Percentiles rank a stretch among this genome's conserved stretches.
Evolutionary conservation across 2,888 invertebrate genomes (phyloP).

Genomic region (Tachina grossa): DNA sequence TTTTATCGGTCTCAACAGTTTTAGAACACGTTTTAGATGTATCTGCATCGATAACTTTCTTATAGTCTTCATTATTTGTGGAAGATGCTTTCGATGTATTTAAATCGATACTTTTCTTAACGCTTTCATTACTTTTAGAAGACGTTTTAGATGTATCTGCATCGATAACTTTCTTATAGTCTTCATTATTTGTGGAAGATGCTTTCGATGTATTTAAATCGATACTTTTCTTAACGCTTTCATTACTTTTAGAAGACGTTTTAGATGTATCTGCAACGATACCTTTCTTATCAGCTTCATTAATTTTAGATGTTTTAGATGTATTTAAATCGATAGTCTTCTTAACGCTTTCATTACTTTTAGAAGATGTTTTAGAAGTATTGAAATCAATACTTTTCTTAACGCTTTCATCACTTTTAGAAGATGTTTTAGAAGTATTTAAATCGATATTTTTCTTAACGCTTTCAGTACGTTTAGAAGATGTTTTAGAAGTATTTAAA

Average conservation of each 20-base stretch:
- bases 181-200: neutral
- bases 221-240: neutral
- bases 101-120: neutral
- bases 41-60: too few species aligned
- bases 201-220: neutral
- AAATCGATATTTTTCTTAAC: neutral
- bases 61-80: too few species aligned
- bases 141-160: neutral
- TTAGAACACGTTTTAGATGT: too few species aligned
- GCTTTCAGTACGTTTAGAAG: neutral
- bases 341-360: neutral
- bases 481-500: neutral
- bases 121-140: neutral
- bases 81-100: too few species aligned
- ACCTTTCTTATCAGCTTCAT: neutral
- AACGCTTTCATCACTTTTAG: slow-evolving; percentile 3
- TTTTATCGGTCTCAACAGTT: too few species aligned
- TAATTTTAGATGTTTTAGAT: slow-evolving; percentile 7
- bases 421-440: neutral
- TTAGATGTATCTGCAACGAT: neutral
- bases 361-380: neutral
- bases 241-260: neutral
- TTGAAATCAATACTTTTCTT: neutral
- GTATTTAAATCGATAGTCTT: neutral
- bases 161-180: neutral